Conservation (phyloP, 2,797 vertebrate genomes). For the Sparus aurata region DNA sequence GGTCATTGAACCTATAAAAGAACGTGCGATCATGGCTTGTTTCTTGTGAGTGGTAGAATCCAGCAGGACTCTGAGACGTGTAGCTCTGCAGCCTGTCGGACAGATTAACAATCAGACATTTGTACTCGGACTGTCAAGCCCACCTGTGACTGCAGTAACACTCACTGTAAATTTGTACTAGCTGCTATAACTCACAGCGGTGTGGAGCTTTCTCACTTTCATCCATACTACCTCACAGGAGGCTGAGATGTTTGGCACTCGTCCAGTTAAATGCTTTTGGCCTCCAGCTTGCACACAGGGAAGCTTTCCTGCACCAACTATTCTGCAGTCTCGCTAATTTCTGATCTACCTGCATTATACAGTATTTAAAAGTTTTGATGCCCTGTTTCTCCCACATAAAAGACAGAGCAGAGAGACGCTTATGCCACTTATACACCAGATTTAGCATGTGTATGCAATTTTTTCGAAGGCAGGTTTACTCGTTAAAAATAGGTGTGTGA, state of each 20-base stretch:
- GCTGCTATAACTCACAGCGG: constrained; percentile 14
- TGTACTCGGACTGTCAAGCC: constrained; percentile 24
- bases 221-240: constrained; percentile 32
- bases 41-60: background rate
- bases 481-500: too few relatives aligned
- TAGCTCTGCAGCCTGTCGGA: constrained; percentile 3
- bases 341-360: background rate
- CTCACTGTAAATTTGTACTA: background rate
- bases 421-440: too few relatives aligned
- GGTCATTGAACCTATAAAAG: background rate
- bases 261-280: background rate
- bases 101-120: constrained; percentile 18
- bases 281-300: background rate
- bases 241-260: constrained; percentile 46
- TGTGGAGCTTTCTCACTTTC: constrained; percentile 27
- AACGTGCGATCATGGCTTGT: background rate
- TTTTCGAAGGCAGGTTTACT: too few relatives aligned
- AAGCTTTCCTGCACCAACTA: background rate
- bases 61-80: constrained; percentile 7
- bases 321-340: background rate
- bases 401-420: background rate
- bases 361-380: background rate
- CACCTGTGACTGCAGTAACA: constrained; percentile 21
- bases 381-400: too few relatives aligned
- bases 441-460: too few relatives aligned